Base-by-base conservation (phyloP, 2,113 vertebrate genomes). In the Macaca mulatta region DNA sequence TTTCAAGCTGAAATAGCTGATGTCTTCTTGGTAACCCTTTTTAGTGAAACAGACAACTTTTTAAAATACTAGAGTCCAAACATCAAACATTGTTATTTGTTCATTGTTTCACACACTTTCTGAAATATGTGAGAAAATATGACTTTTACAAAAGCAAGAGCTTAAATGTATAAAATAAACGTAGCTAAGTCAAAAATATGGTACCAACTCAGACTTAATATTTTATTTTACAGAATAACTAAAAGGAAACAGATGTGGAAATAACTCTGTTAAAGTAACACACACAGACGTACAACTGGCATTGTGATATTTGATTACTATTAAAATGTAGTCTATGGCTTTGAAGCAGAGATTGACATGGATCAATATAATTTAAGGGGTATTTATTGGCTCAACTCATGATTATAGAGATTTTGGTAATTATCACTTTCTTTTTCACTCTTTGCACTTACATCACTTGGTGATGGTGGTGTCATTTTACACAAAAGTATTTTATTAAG, bases 1-100 rank as follows among this genome's bases (percentile, higher is more conserved):
- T 93, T 97, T 96, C 52, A 97, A 87, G n/a, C 32, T 95, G 30
- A 97, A 96, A 78, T 96, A 96, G 89, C 85, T 93, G 69, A 70
- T 96, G 85, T 86, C 96, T 93, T 97, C 79, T 91, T 87, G 69
- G 43, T 96, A 93, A 94, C 80, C 78, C 18, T 85, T 95, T 92
- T 90, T 23, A 93, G 70, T 38, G 48, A 92, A 92, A 91, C 16
- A 93, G 79, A 87, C 69, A 38, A 83, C 59, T 79, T n/a, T 45
- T 48, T 11, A 23, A 59, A 74, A 95, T 70, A 55, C 22, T 25
- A 79, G 27, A 17, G 72, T 32, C 77, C 38, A 79, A 89, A 22
- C 25, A 92, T 91, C 61, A 80, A 90, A 18, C 17, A 55, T 59
- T 23, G 30, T 82, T 90, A 92, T 90, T 85, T 96, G 55, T 75